Evolutionary conservation across 2,113 vertebrate genomes (phyloP), one percentile per base, ranked within the genome.

Genomic region (Ammodytes marinus): DNA sequence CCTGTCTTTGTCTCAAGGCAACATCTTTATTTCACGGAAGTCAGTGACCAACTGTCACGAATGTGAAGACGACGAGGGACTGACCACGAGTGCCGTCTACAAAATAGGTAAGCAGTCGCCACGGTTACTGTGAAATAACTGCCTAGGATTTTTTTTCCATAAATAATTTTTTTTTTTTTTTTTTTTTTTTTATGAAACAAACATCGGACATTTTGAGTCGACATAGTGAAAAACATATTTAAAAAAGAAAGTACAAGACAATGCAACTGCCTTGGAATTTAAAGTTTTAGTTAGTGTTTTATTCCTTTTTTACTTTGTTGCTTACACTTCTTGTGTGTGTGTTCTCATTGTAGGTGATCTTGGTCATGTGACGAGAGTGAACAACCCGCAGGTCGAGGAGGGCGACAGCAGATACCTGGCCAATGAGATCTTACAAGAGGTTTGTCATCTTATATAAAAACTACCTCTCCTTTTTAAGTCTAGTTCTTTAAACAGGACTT

Each of bases 361-460:
- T 42, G 98, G 98, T 68, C 98, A 99, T 78, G 98, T 99, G 79
- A 99, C 98, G 17, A 95, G 96, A 69, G 95, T 97, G 47, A 97
- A 95, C 69, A 99, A 98, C 91, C 98, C 97, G 15, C 98, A 99
- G 17, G 98, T 99, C 49, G 98, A 99, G 85, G 98, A 99, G 86
- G 98, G 98, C 1, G 98, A 99, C 93, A 99, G 97, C 88, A 94
- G 98, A 88, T 99, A 97, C 60, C 92, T 99, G 91, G 98, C 98
- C 27, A 99, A 99, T 89, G 98, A 99, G 95, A 96, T 99, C 83
- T 95, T 99, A 45, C 98, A 99, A 82, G 98, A 99, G 97, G 98
- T 99, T 39, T 93, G 96, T 86, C 14, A 2, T 47, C 90, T 93
- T 19, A 87, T 27, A 52, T 3, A 55, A 17, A 6, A 64, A 13